Conservation (phyloP, 2,113 vertebrate species). For the Sceloporus tristichus region DNA sequence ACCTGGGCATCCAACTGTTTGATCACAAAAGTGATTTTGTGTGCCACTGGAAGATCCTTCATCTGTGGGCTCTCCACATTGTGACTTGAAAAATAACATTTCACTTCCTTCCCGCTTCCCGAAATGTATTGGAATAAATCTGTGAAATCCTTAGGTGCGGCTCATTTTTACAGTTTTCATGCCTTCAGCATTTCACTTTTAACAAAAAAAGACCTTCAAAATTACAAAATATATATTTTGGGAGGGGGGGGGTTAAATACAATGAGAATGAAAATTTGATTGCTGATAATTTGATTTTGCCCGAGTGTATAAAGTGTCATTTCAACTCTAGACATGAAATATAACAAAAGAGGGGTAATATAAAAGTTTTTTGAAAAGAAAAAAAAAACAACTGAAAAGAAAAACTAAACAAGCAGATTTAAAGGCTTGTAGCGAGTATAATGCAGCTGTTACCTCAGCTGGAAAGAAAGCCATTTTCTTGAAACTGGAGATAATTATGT, state of each 20-base stretch:
- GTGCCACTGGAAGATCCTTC: too few species aligned
- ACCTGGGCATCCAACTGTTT: too few species aligned
- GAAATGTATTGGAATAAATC: not conserved
- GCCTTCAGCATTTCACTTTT: not conserved
- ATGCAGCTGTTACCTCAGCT: constrained; percentile 55
- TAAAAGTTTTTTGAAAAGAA: constrained; percentile 40
- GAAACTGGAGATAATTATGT: constrained; percentile 57
- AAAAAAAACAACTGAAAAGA: constrained; percentile 3
- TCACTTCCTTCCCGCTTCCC: not conserved
- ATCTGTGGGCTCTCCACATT: too few species aligned
- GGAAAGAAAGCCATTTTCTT: constrained; percentile 37
- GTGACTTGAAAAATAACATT: too few species aligned
- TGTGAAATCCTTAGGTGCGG: not conserved
- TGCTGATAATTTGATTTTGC: not conserved
- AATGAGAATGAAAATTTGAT: not conserved
- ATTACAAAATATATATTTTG: not conserved
- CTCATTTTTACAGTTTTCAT: not conserved
- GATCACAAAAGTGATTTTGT: too few species aligned
- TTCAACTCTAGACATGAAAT: not conserved
- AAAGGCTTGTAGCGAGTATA: not conserved
- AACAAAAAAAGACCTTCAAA: not conserved
- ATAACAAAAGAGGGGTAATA: constrained; percentile 6
- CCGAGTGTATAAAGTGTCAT: too few species aligned
- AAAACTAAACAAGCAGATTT: constrained; percentile 1
- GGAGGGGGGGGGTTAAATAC: not conserved